Evolutionary conservation across 37 sponge, comb jelly and placozoan species (phyloP).

Genomic region (Petrosia ficiformis): DNA sequence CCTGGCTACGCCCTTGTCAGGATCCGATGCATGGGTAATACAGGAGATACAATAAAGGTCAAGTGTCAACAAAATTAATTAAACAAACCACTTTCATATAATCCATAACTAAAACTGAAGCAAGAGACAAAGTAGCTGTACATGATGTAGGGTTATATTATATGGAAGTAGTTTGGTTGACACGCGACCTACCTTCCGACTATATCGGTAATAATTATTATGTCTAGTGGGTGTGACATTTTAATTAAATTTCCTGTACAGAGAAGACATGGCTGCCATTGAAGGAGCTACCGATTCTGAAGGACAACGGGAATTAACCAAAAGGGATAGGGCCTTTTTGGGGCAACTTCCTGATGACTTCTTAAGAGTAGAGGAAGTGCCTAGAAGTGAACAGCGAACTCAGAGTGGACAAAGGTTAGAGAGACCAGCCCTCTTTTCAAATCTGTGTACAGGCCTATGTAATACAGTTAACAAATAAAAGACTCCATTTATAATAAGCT

Average conservation of each 20-base stretch:
- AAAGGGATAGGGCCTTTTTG: constrained; percentile 67
- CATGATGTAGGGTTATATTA: too few species aligned
- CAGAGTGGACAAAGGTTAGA: background rate
- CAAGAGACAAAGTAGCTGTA: too few species aligned
- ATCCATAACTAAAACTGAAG: too few species aligned
- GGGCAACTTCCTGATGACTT: constrained; percentile 77
- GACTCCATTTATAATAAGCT: background rate
- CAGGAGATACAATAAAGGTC: too few species aligned
- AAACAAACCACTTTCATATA: too few species aligned
- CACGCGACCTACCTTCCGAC: too few species aligned
- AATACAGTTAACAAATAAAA: background rate
- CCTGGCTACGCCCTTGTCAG: too few species aligned
- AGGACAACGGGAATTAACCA: constrained; percentile 6
- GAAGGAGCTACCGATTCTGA: too few species aligned
- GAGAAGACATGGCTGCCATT: background rate
- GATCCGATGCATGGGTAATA: too few species aligned
- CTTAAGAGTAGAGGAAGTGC: constrained; percentile 42
- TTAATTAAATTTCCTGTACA: background rate
- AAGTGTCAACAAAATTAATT: too few species aligned
- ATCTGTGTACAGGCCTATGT: background rate
- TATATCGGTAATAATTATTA: background rate
- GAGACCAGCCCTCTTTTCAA: background rate
- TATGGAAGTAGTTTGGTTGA: too few species aligned
- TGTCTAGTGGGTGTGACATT: background rate
- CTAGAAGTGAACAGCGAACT: constrained; percentile 11